Evolutionary conservation across 2,797 vertebrate species (phyloP).

Genomic region (Oceanodroma leucorhoa): DNA sequence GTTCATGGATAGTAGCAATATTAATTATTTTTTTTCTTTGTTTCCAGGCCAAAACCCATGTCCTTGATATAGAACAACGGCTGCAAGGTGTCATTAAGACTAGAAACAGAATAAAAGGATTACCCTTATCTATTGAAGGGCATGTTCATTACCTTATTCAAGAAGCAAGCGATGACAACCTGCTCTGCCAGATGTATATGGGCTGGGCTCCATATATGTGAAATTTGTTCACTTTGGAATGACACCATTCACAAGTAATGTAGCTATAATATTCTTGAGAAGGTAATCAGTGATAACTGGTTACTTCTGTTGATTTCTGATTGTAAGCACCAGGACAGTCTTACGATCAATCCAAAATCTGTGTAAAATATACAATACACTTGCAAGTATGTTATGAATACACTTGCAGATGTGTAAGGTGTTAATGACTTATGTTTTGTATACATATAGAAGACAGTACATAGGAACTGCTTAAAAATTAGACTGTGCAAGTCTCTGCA

Average conservation of each 20-base stretch:
- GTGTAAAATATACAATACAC: neutral
- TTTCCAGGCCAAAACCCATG: constrained; percentile 94
- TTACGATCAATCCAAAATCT: neutral
- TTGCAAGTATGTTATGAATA: neutral
- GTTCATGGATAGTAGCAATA: neutral
- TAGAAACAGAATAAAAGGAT: constrained; percentile 92
- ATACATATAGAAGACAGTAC: neutral
- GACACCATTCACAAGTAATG: neutral
- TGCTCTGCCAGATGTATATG: constrained; percentile 97
- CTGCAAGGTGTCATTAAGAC: constrained; percentile 96
- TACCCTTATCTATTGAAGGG: constrained; percentile 96
- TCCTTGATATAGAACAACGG: constrained; percentile 94
- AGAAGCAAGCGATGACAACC: constrained; percentile 92
- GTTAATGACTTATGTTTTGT: neutral
- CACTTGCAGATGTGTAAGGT: neutral
- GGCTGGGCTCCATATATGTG: constrained; percentile 97
- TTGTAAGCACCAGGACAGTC: neutral
- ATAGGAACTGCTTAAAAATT: neutral
- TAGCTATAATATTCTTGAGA: neutral
- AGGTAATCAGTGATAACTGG: neutral
- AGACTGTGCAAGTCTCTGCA: neutral
- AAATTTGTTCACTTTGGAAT: neutral
- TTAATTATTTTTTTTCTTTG: neutral
- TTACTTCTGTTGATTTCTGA: constrained; percentile 15
- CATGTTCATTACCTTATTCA: constrained; percentile 98